Base-by-base conservation (phyloP, 2,888 invertebrate species). In the Eulithis prunata region DNA sequence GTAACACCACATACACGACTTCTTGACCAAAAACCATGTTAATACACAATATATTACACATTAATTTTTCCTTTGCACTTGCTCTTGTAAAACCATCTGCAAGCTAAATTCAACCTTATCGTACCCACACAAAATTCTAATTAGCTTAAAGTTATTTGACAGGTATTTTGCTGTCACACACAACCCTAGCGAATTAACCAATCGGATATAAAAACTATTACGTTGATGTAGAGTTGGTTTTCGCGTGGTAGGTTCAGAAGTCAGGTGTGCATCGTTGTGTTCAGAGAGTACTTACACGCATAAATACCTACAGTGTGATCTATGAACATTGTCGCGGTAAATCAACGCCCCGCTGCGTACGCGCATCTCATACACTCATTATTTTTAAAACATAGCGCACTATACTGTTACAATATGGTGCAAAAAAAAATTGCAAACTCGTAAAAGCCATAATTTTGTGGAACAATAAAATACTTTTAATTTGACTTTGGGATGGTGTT, bases 361-460 rank as follows among this genome's bases (percentile, higher is more conserved):
- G 74, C 78, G 77, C 81, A 78, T 75, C 73, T 76, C 71, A 70
- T 64, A 74, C 77, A 75, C 78, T 80, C 83, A 79, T 82, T 87
- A 87, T 85, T 87, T 86, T 83, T 84, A 85, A 85, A 86, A 86
- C 85, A 86, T 81, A 81, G 78, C 82, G 73, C 80, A 78, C 81
- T 78, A 78, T 84, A 80, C 75, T 79, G 64, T 64, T 57, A 83
- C 77, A 77, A 82, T 86, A 84, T 82, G 79, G 77, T 73, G 84
- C 84, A 87, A 85, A 87, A 83, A 85, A 68, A 65, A 68, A 72
- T 66, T 75, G 69, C 61, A 75, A 74, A 70, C 49, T 38, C 69
- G 72, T 74, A 58, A 62, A 63, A 43, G 51, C 32, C 56, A 64
- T 64, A 57, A 52, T 62, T 63, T 64, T 63, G 70, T 61, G 64